A percentile compares a stretch with the other conserved stretches of the same genome.
These are phyloP conservation scores for Hyperoplus lanceolatus DNA, from an alignment of 2,797 vertebrate genomes.

Conservation along the genomic window DNA sequence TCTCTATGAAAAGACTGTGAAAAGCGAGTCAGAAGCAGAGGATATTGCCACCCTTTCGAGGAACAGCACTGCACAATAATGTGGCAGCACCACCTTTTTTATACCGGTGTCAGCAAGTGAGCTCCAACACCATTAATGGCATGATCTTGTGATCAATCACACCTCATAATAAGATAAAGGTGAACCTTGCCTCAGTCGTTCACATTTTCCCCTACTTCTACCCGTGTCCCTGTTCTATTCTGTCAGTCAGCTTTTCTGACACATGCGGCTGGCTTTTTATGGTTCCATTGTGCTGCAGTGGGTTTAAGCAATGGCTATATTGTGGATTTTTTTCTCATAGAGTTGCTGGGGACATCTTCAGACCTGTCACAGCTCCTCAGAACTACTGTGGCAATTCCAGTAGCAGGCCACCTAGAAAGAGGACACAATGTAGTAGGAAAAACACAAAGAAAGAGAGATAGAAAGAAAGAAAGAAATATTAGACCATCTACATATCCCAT, in stretches of 20 bases:
- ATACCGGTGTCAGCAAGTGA: conserved; percentile 28
- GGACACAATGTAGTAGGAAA: conserved; percentile 5
- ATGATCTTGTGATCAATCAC: conserved; percentile 70
- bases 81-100: conserved; percentile 69
- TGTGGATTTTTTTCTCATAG: conserved; percentile 28
- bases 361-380: conserved; percentile 29
- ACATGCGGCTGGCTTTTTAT: conserved; percentile 36
- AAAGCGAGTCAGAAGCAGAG: conserved; percentile 17
- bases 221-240: conserved; percentile 20
- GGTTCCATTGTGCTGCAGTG: conserved; percentile 24
- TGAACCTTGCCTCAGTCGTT: conserved; percentile 49
- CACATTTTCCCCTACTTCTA: conserved; percentile 33
- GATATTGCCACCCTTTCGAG: conserved; percentile 35
- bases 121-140: conserved; percentile 66
- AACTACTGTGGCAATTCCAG: neutral
- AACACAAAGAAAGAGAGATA: neutral
- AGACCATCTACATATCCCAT: conserved; percentile 11
- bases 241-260: conserved; percentile 34
- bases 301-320: conserved; percentile 30
- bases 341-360: conserved; percentile 46
- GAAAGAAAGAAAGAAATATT: neutral
- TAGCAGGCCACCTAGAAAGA: conserved; percentile 25
- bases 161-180: conserved; percentile 64
- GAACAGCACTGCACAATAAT: conserved; percentile 51
- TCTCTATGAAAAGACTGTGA: conserved; percentile 21